Conservation (phyloP, 2,113 vertebrate species). For the Cyprichromis sp. region DNA sequence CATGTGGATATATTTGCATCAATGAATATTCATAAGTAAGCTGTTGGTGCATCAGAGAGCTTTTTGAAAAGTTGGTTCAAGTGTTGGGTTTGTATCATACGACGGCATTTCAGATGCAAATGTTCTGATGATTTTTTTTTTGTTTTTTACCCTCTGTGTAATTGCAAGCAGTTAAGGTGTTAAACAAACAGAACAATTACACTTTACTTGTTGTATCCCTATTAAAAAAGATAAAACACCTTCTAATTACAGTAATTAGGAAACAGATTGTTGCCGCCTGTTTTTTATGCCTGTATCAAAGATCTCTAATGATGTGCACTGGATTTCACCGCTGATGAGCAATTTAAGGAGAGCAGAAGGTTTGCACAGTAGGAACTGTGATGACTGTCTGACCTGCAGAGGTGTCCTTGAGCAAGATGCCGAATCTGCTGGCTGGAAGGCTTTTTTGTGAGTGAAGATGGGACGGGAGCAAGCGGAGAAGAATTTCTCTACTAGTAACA, state of each 20-base stretch:
- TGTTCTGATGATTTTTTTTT: background rate
- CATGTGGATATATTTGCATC: slow-evolving; percentile 23
- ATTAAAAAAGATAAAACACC: background rate
- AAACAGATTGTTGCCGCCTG: background rate
- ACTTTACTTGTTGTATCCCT: background rate
- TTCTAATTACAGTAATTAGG: background rate
- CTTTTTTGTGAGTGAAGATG: background rate
- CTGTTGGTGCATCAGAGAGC: background rate
- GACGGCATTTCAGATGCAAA: background rate
- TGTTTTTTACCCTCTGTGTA: background rate
- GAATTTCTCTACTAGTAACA: background rate
- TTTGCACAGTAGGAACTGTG: background rate
- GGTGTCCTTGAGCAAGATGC: background rate
- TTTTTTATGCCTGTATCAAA: background rate
- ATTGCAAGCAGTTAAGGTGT: background rate
- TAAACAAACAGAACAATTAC: background rate
- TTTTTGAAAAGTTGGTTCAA: background rate
- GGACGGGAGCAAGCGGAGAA: background rate
- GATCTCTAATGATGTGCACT: background rate
- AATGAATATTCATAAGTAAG: slow-evolving; percentile 41
- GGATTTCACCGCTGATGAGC: background rate
- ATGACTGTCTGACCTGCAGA: background rate
- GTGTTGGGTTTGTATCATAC: background rate
- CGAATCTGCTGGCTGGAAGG: background rate
- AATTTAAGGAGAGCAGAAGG: background rate